Base-by-base conservation (phyloP, 2,113 vertebrate species). In the Epinephelus moara region DNA sequence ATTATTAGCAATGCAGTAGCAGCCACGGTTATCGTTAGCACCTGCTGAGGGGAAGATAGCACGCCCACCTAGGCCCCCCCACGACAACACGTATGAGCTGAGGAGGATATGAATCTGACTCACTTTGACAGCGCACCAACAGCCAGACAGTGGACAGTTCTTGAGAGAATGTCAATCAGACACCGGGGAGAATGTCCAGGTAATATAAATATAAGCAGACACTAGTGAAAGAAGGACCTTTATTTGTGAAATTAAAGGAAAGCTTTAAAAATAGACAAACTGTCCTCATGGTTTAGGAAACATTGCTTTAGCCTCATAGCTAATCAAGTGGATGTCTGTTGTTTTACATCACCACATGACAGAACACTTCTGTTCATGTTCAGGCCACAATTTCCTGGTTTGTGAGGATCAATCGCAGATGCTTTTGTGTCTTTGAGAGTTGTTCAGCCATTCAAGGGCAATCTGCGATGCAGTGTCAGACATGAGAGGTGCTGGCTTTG, bases 401-500 rank as follows among this genome's bases (percentile, higher is more conserved):
- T 30, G 6, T 18, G 56, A 59, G 30, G 19, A 49, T 59, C 30
- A n/a, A 47, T 27, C 27, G 10, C 50, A 52, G 42, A 27, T 61
- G 10, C 45, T 60, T 75, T 77, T 25, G 49, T 52, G 74, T 81
- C 25, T 75, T 6, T 4, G 47, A 42, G 55, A 75, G 68, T 49
- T 66, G 45, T 15, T 75, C 17, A 66, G 17, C 33, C 19, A 50
- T 68, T 80, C 42, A 62, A 57, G 47, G 59, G 11, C 53, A 12
- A 27, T 14, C 37, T 70, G 47, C 25, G 71, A 82, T 27, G 47
- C 63, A 56, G 19, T 73, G 45, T 75, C 76, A 73, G 63, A 33
- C 37, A 50, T 59, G 37, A 62, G n/a, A 69, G 6, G 50, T 7
- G 33, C 63, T 11, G 8, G 59, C 17, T 21, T 52, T 61, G 6